phyloP scores from a whole-genome alignment of 2,888 invertebrate species.

The Sipha maydis region DNA sequence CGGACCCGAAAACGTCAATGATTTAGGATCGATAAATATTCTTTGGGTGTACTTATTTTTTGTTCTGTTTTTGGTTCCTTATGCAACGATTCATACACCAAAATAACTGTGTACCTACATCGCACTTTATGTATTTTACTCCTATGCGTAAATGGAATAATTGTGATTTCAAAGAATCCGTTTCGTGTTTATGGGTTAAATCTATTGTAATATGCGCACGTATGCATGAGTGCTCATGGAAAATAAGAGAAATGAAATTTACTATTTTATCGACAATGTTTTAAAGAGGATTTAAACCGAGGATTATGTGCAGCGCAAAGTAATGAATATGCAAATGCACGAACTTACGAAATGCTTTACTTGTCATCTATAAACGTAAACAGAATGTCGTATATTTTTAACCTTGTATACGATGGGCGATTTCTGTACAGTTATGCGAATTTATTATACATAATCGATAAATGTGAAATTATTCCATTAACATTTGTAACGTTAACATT shows the following conservation, averaged over 20 bases:
- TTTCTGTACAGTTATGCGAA: not conserved
- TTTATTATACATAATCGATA: too few relatives aligned
- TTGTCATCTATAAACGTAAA: constrained; percentile 19
- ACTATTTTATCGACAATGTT: constrained; percentile 23
- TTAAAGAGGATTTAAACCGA: constrained; percentile 26
- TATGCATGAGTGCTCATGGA: not conserved
- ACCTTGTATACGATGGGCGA: not conserved
- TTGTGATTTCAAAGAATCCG: not conserved
- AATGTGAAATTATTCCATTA: too few relatives aligned
- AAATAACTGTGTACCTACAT: too few relatives aligned
- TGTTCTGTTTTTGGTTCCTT: too few relatives aligned
- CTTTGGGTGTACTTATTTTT: too few relatives aligned
- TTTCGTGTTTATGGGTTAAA: not conserved
- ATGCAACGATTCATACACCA: too few relatives aligned
- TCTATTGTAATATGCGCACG: not conserved
- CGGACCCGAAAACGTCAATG: too few relatives aligned
- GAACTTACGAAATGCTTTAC: constrained; percentile 11
- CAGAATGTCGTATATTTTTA: not conserved
- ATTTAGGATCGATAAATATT: too few relatives aligned
- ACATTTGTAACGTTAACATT: not conserved
- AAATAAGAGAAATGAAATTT: constrained; percentile 15
- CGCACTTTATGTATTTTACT: too few relatives aligned
- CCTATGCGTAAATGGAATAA: too few relatives aligned
- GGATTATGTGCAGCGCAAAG: constrained; percentile 28
- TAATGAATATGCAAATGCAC: constrained; percentile 52